A percentile compares a stretch with the other conserved stretches of the same genome.
Conservation (phyloP, 2,888 invertebrate species). For the Atherix ibis region DNA sequence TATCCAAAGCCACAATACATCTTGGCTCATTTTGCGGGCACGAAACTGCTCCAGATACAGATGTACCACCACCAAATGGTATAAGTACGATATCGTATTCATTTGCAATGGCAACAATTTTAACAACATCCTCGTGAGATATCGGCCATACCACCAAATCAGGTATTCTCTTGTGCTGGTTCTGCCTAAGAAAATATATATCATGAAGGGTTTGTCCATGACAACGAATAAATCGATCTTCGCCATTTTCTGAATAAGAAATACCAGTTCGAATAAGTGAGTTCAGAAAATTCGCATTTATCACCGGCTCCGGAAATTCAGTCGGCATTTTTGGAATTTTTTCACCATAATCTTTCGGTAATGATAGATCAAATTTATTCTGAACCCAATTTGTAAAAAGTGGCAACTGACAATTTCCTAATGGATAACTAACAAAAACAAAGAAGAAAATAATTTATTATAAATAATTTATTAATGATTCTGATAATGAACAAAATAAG, state of each 20-base stretch:
- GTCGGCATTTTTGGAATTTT: conserved; percentile 37
- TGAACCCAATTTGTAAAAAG: conserved; percentile 67
- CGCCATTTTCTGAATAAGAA: conserved; percentile 51
- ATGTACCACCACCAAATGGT: conserved; percentile 90
- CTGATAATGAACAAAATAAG: background rate
- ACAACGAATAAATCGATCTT: conserved; percentile 72
- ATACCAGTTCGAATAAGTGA: conserved; percentile 40
- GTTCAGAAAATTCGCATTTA: conserved; percentile 43
- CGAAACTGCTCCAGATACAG: conserved; percentile 73
- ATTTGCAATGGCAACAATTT: conserved; percentile 60
- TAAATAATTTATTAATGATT: background rate
- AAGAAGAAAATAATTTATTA: conserved; percentile 2
- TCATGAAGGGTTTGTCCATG: conserved; percentile 92
- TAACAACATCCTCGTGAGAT: conserved; percentile 69
- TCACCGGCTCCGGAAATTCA: conserved; percentile 48
- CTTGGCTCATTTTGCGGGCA: conserved; percentile 65
- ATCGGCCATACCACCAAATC: conserved; percentile 90
- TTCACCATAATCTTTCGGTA: conserved; percentile 1
- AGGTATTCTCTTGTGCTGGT: conserved; percentile 68
- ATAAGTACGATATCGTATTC: conserved; percentile 66
- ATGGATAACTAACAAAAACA: conserved; percentile 66
- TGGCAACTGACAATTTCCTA: conserved; percentile 53
- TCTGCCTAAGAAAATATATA: conserved; percentile 59
- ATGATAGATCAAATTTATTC: conserved; percentile 50
- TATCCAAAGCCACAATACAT: conserved; percentile 81